Base-by-base conservation (phyloP, 23 tunicate species). In the Botrylloides violaceus region DNA sequence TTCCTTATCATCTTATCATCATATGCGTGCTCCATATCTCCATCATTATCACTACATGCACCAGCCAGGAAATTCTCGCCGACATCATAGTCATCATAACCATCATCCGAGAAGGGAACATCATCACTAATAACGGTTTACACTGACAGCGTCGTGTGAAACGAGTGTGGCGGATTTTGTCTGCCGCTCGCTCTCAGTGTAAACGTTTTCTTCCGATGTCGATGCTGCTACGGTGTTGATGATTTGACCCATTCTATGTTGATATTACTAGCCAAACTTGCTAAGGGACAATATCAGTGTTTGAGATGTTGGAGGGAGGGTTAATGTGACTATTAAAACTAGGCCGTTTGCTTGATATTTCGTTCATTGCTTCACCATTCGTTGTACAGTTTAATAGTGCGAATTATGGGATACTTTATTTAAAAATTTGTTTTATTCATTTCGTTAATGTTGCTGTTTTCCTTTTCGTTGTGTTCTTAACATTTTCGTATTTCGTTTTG, bases 31-130 rank as follows among this genome's bases (percentile, higher is more conserved):
- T 4, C 74, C 56, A 43, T 68, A 68, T 36, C 25, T 28, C 6
- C 74, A 39, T 6, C 74, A 68, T 68, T 68, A 68, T 1, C 74
- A 68, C 37, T 68, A 68, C 37, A 2, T 68, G 58, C 74, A 68
- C 37, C 74, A 55, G 24, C 74, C 74, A 19, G 35, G 70, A 3
- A 63, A 63, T 63, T 63, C 70, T 25, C 26, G 70, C 4, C 32
- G 70, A 34, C 70, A 63, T 31, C 53, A n/a, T n/a, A n/a, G n/a
- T n/a, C 62, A 63, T 15, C 70, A 63, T 9, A 33, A 63, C 70
- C 70, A 63, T 34, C 70, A 63, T 34, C 3, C 70, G 4, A 4
- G 70, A 63, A 31, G 35, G 29, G 33, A 4, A 3, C 70, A 63
- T 33, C 33, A 63, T 33, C n/a, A n/a, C n/a, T n/a, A n/a, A n/a